Evolutionary conservation across 2,113 vertebrate genomes (phyloP).

Genomic region (Lates calcarifer): DNA sequence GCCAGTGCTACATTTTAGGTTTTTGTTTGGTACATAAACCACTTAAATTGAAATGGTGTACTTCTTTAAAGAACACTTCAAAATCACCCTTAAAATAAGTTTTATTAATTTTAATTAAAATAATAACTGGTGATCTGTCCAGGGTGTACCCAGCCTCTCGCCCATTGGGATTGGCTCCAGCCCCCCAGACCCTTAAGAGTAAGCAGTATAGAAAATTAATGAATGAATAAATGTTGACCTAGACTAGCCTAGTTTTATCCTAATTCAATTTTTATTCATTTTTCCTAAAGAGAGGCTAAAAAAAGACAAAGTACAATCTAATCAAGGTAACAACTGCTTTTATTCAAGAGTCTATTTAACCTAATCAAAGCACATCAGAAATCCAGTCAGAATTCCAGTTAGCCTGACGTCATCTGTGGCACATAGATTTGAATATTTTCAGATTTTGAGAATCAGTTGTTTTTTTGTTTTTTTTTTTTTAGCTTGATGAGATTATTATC

Average conservation of each 20-base stretch:
- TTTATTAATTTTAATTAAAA: too few relatives aligned
- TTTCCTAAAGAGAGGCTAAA: too few relatives aligned
- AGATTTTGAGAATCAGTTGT: background rate
- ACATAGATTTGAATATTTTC: background rate
- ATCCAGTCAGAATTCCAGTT: background rate
- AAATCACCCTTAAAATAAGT: background rate
- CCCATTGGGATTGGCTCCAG: too few relatives aligned
- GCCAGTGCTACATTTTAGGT: too few relatives aligned
- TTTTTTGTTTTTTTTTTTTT: background rate
- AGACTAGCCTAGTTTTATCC: too few relatives aligned
- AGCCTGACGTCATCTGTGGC: background rate
- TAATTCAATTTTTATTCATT: too few relatives aligned
- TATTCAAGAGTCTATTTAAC: background rate
- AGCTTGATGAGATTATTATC: background rate
- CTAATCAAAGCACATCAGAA: background rate
- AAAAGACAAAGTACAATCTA: too few relatives aligned
- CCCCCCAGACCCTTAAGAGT: too few relatives aligned
- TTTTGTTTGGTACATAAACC: background rate
- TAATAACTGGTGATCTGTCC: too few relatives aligned
- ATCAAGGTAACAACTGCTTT: background rate
- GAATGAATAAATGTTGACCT: too few relatives aligned
- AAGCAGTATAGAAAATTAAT: too few relatives aligned
- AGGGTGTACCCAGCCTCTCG: too few relatives aligned
- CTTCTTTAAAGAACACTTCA: background rate
- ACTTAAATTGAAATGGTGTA: background rate